Percentiles rank a stretch among this genome's conserved stretches.
phyloP scores from a whole-genome alignment of 2,797 vertebrate genomes.

The Mormyrops attenuatus region DNA sequence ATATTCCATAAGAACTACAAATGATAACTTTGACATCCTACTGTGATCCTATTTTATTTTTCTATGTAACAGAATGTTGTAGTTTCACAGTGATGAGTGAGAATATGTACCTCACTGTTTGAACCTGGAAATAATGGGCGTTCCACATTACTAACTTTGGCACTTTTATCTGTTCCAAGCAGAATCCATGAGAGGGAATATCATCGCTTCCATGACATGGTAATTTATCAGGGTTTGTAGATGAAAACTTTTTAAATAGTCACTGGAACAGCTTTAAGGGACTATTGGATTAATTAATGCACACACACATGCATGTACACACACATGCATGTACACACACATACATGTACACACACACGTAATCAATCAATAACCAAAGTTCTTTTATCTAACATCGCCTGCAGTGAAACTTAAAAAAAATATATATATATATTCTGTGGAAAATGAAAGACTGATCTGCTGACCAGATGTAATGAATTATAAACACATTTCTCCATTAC shows the following conservation, averaged over 20 bases:
- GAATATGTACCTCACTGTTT: not conserved
- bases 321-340: not conserved
- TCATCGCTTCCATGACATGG: not conserved
- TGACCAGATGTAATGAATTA: not conserved
- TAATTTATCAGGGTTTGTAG: not conserved
- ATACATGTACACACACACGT: not conserved
- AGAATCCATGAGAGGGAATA: not conserved
- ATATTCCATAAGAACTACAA: not conserved
- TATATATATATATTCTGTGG: not conserved
- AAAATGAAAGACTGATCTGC: not conserved
- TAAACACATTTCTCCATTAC: not conserved
- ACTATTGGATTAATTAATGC: not conserved
- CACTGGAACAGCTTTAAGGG: not conserved
- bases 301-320: not conserved
- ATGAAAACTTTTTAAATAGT: not conserved
- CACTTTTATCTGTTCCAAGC: not conserved
- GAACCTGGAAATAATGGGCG: not conserved
- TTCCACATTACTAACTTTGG: not conserved
- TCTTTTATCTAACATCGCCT: not conserved
- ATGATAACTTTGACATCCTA: not conserved
- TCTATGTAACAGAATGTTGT: not conserved
- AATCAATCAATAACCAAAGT: not conserved
- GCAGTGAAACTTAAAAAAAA: not conserved
- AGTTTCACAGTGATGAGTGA: not conserved
- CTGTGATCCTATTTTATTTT: not conserved